Percentiles rank a stretch among this genome's conserved stretches.
Evolutionary conservation across 2,888 invertebrate species (phyloP).

Genomic region (Parnassius smintheus): DNA sequence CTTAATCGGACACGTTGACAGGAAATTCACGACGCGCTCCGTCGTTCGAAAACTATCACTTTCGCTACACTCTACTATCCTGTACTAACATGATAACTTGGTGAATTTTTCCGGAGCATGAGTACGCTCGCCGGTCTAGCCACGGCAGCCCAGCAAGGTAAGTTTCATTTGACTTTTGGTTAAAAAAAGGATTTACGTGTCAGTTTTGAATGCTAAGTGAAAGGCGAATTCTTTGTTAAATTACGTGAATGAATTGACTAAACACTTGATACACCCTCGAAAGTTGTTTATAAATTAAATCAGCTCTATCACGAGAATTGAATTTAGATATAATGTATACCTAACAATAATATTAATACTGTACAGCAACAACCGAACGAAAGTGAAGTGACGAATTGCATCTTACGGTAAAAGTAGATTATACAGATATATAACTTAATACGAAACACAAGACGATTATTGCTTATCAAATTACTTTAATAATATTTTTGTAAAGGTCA

Average conservation of each 20-base stretch:
- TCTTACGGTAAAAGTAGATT: not conserved
- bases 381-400: constrained; percentile 15
- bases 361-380: constrained; percentile 7
- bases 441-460: constrained; percentile 7
- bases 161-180: constrained; percentile 47
- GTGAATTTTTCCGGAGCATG: constrained; percentile 47
- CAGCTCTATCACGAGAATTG: not conserved
- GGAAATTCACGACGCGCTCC: constrained; percentile 41
- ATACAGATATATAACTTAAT: constrained; percentile 4
- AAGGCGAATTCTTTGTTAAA: constrained; percentile 75
- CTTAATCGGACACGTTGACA: constrained; percentile 47
- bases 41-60: constrained; percentile 59
- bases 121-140: constrained; percentile 35
- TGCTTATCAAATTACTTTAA: constrained; percentile 19
- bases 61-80: constrained; percentile 49
- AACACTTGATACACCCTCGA: constrained; percentile 40
- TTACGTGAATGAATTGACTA: constrained; percentile 55
- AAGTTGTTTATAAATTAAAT: constrained; percentile 27
- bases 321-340: not conserved
- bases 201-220: constrained; percentile 74
- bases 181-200: constrained; percentile 69
- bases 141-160: constrained; percentile 55
- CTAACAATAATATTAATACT: constrained; percentile 2
- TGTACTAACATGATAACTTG: constrained; percentile 54
- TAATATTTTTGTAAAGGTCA: constrained; percentile 18